Evolutionary conservation across 2,113 vertebrate species (phyloP).

Genomic region (Entomyzon cyanotis): DNA sequence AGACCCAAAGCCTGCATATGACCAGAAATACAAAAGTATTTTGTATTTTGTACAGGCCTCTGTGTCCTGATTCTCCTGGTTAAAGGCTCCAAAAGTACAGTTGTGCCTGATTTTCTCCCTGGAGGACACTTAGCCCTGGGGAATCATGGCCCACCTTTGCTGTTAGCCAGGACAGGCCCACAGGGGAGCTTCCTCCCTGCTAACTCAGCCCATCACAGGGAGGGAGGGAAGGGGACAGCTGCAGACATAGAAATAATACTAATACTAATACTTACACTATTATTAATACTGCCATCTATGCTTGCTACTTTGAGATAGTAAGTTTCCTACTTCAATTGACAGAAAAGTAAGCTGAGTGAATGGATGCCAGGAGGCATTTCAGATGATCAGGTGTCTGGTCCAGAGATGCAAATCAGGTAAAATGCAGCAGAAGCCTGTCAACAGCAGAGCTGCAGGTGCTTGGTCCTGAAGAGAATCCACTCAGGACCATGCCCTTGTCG

Average conservation of each 20-base stretch:
- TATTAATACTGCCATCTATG: neutral
- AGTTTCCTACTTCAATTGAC: neutral
- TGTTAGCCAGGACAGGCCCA: neutral
- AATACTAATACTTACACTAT: too few relatives aligned
- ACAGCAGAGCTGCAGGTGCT: neutral
- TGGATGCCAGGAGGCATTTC: neutral
- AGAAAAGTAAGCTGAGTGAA: neutral
- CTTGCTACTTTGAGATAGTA: neutral
- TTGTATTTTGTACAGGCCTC: neutral
- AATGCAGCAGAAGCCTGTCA: neutral
- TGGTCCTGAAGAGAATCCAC: neutral
- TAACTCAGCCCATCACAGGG: neutral
- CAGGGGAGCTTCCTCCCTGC: neutral
- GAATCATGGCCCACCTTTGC: neutral
- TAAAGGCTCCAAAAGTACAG: neutral
- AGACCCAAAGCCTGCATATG: neutral
- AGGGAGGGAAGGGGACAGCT: neutral
- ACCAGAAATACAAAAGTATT: neutral
- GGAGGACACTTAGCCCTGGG: neutral
- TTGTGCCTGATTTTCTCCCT: neutral
- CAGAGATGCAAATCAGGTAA: neutral
- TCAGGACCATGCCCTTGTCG: neutral
- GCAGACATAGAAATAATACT: neutral
- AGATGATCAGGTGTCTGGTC: neutral
- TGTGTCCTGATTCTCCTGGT: neutral